Evolutionary conservation across 2,797 vertebrate genomes (phyloP).

Genomic region (Pteronotus mesoamericanus): DNA sequence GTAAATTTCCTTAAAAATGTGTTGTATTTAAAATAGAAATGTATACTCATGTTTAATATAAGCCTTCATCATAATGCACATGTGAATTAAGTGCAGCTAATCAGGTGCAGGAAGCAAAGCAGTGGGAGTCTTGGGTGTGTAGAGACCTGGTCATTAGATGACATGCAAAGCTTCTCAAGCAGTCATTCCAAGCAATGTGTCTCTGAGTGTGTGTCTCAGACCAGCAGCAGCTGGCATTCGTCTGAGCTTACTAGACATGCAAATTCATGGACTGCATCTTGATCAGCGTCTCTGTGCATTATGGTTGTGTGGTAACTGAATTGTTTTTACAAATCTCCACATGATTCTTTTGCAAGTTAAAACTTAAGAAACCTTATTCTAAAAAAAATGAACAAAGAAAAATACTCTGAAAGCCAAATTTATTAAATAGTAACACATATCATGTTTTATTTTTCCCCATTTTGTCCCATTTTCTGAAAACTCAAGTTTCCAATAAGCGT

Average conservation of each 20-base stretch:
- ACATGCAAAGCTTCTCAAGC: background rate
- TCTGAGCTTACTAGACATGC: background rate
- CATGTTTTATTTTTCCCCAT: background rate
- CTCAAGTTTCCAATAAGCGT: background rate
- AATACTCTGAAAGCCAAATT: background rate
- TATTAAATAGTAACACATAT: background rate
- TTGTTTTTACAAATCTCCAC: background rate
- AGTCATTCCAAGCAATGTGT: background rate
- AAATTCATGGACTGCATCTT: background rate
- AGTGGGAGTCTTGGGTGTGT: fast-evolving
- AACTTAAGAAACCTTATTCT: background rate
- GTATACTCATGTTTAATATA: background rate
- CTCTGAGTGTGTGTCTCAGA: background rate
- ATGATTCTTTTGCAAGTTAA: background rate
- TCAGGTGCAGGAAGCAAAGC: fast-evolving
- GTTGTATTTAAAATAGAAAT: background rate
- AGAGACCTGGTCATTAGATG: background rate
- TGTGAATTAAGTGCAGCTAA: background rate
- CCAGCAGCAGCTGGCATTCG: background rate
- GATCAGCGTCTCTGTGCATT: background rate
- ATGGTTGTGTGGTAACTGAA: background rate
- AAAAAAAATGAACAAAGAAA: background rate
- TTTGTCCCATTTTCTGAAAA: background rate
- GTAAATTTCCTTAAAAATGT: background rate
- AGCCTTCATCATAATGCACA: background rate